Evolutionary conservation across 2,797 vertebrate genomes (phyloP), one percentile per base, ranked within the genome.

Genomic region (Sebastes cheni): DNA sequence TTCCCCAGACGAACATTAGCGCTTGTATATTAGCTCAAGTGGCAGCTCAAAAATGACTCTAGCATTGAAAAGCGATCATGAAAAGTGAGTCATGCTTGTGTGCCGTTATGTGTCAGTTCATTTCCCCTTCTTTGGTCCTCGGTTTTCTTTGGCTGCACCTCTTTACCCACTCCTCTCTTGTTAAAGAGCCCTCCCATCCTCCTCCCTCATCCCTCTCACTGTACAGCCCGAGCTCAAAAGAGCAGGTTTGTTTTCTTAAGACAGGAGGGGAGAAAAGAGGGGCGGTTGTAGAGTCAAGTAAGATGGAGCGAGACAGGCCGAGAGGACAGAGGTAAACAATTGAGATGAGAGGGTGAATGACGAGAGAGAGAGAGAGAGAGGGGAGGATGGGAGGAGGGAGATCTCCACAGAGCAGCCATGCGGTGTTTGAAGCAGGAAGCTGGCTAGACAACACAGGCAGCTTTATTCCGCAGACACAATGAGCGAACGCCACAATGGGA

Each of bases 391-490:
- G 91, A 88, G 91, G 87, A 88, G 90, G 80, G 88, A 79, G 81
- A 82, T 85, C 84, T 90, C 89, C 90, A 84, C 88, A 82, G 92
- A 95, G 92, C 90, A 92, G 87, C 88, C 92, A 89, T 87, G 93
- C 93, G 82, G 89, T 82, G 93, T 95, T 95, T 92, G 92, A 94
- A 94, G 93, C 93, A 95, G 94, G 95, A 95, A 96, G 91, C 93
- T 96, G 95, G 95, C 96, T 84, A 95, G 95, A 95, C 94, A 95
- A 96, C 94, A 95, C 93, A 96, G 93, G 90, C 89, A 80, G 95
- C 94, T 94, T 96, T 95, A 94, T 95, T 91, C 93, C 88, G 62
- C 89, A 89, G 93, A 95, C 95, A 95, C 95, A 95, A 95, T 93
- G 89, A 94, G 75, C 79, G 81, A 92, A 86, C 90, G 83, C 89